A percentile compares a stretch with the other conserved stretches of the same genome.
phyloP scores from a whole-genome alignment of 2,113 vertebrate species.

The Prinia subflava region DNA sequence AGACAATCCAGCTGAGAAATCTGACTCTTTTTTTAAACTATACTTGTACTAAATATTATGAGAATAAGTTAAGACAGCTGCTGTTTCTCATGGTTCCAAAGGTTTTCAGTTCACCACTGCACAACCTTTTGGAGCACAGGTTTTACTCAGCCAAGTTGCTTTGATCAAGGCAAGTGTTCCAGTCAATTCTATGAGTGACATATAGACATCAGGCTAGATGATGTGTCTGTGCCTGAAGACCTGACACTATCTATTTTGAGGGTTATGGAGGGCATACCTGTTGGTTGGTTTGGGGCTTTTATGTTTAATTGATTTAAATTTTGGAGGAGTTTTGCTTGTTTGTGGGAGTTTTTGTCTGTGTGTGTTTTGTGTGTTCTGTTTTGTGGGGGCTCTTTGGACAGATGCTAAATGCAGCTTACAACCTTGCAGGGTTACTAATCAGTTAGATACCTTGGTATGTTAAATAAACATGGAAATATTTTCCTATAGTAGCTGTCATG shows the following conservation, averaged over 20 bases:
- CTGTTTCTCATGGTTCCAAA: background rate
- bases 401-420: background rate
- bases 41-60: background rate
- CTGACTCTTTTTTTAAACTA: no score
- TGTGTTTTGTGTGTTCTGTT: background rate
- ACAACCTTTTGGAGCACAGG: background rate
- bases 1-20: background rate
- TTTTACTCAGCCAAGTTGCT: background rate
- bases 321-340: fast-evolving
- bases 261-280: background rate
- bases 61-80: background rate
- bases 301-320: background rate
- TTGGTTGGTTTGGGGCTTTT: background rate
- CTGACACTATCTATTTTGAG: background rate
- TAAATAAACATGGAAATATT: background rate
- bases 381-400: fast-evolving
- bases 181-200: background rate
- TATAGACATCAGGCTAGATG: background rate
- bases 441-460: background rate
- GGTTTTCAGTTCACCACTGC: background rate
- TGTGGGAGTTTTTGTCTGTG: background rate
- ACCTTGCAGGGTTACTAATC: background rate
- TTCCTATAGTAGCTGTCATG: background rate
- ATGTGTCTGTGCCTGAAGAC: background rate
- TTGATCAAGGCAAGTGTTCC: background rate